Percentiles rank a stretch among this genome's conserved stretches.
Evolutionary conservation across 2,113 vertebrate species (phyloP).

Genomic region (Leptobrachium ailaonicum): DNA sequence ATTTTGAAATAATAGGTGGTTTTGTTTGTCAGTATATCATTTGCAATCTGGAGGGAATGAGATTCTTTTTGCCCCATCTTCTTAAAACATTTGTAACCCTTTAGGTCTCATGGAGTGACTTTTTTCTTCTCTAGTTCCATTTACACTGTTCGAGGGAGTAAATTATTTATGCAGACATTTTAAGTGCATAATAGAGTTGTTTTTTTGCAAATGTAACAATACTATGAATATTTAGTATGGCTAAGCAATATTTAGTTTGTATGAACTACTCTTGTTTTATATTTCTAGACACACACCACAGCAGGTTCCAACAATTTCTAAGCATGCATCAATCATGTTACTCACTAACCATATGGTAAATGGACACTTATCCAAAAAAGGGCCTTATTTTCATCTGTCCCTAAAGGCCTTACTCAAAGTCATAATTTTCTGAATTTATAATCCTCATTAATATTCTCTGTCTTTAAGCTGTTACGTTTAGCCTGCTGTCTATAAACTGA

Average conservation of each 20-base stretch:
- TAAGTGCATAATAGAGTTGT: background rate
- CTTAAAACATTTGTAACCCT: background rate
- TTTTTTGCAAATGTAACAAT: background rate
- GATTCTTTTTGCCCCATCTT: slow-evolving; percentile 3
- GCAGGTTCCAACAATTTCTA: slow-evolving; percentile 1
- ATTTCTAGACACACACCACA: background rate
- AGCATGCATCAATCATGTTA: slow-evolving; percentile 5
- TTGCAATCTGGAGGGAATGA: background rate
- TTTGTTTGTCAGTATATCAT: background rate
- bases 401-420: slow-evolving; percentile 22
- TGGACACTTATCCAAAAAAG: slow-evolving; percentile 17
- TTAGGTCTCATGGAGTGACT: background rate
- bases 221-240: background rate
- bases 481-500: slow-evolving; percentile 23
- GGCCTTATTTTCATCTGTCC: slow-evolving; percentile 9
- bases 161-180: background rate
- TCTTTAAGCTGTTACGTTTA: slow-evolving; percentile 40
- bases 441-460: slow-evolving; percentile 18
- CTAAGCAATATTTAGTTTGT: background rate
- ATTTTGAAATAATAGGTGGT: slow-evolving; percentile 16
- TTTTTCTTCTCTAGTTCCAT: background rate
- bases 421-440: slow-evolving; percentile 3
- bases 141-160: background rate
- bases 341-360: slow-evolving; percentile 32
- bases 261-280: background rate